Conservation (phyloP, 2,113 vertebrate genomes). For the Lepisosteus oculatus region DNA sequence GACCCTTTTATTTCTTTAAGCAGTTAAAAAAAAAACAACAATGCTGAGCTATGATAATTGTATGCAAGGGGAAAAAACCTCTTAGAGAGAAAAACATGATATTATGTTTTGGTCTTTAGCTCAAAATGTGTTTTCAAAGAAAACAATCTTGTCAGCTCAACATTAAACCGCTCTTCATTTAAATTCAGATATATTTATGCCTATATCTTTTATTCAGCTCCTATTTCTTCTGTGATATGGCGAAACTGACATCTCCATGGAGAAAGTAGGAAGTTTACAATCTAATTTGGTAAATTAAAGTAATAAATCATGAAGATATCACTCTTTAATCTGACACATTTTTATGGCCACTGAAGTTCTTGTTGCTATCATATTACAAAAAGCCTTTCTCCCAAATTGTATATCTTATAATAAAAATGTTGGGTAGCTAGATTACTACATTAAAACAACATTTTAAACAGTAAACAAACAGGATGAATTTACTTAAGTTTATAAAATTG, state of each 20-base stretch:
- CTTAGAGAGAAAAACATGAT: too few relatives aligned
- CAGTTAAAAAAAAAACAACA: too few relatives aligned
- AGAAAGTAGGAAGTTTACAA: slow-evolving; percentile 17
- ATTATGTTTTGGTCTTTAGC: too few relatives aligned
- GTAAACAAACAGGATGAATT: not conserved
- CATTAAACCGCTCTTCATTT: too few relatives aligned
- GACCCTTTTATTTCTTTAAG: too few relatives aligned
- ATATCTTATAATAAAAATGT: slow-evolving; percentile 2
- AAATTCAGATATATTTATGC: too few relatives aligned
- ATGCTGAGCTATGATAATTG: too few relatives aligned
- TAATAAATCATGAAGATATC: slow-evolving; percentile 23
- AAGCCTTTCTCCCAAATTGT: not conserved
- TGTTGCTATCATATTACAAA: slow-evolving; percentile 7
- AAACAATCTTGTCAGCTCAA: too few relatives aligned
- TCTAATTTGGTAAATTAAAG: slow-evolving; percentile 30
- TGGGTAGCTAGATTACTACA: not conserved
- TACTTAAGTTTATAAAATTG: slow-evolving; percentile 1
- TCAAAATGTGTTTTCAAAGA: too few relatives aligned
- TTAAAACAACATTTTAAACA: not conserved
- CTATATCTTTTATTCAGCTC: not conserved
- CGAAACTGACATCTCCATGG: not conserved
- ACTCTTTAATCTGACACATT: slow-evolving; percentile 15
- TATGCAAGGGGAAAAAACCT: too few relatives aligned
- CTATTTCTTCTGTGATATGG: slow-evolving; percentile 10
- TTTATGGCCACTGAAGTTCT: slow-evolving; percentile 12